Percentiles rank a stretch among this genome's conserved stretches.
Conservation (phyloP, 2,797 vertebrate species). For the Dermochelys coriacea region DNA sequence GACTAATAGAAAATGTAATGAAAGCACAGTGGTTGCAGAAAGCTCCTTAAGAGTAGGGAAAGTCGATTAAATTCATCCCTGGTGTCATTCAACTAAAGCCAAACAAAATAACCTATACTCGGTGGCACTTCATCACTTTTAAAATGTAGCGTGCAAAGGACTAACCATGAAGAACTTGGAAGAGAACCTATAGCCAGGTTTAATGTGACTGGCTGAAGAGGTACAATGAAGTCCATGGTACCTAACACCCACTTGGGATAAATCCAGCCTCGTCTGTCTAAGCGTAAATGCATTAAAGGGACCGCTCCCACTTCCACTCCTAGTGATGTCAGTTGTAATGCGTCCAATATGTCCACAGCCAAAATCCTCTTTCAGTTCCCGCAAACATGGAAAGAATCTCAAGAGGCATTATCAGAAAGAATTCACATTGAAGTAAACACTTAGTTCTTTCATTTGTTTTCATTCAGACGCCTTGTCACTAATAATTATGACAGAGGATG, state of each 20-base stretch:
- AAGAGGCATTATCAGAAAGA: slow-evolving; percentile 65
- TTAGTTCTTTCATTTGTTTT: slow-evolving; percentile 73
- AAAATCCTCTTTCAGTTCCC: slow-evolving; percentile 55
- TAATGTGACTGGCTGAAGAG: neutral
- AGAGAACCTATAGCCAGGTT: neutral
- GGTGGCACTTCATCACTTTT: neutral
- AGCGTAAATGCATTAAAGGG: neutral
- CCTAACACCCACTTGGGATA: neutral
- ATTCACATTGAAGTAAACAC: slow-evolving; percentile 64
- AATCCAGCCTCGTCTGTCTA: neutral
- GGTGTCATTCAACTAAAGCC: neutral
- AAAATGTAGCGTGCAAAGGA: neutral
- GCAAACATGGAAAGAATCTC: slow-evolving; percentile 70
- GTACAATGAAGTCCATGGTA: neutral
- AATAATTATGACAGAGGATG: slow-evolving; percentile 74
- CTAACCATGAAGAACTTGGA: neutral
- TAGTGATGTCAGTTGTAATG: neutral
- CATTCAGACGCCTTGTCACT: slow-evolving; percentile 65
- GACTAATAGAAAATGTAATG: neutral
- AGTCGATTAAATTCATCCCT: neutral
- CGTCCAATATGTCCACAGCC: slow-evolving; percentile 3
- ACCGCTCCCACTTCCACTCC: neutral
- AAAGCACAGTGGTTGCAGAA: neutral
- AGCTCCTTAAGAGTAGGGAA: neutral
- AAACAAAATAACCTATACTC: neutral